These are phyloP conservation scores for Sphenopsis melanotis DNA, from an alignment of 2,797 vertebrate species.

Conservation along the genomic window DNA sequence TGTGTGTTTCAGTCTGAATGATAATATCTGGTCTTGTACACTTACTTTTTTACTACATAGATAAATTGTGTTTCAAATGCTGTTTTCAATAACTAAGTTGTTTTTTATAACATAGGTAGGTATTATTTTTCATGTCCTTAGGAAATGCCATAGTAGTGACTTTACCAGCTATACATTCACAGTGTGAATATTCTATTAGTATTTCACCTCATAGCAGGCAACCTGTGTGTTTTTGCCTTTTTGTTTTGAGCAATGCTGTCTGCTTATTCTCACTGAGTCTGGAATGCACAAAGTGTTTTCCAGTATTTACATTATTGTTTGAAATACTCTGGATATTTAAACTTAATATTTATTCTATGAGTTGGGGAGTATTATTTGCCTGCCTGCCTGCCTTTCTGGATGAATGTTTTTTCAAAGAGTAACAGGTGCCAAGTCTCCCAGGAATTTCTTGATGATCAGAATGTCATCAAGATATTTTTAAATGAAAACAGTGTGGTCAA, in stretches of 20 bases:
- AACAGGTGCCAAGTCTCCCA: constrained; percentile 35
- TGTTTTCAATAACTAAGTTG: background rate
- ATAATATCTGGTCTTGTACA: background rate
- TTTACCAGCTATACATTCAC: background rate
- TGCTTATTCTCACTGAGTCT: background rate
- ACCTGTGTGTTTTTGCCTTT: background rate
- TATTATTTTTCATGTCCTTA: background rate
- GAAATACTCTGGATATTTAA: background rate
- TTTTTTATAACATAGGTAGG: background rate
- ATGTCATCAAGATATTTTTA: constrained; percentile 40
- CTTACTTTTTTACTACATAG: background rate
- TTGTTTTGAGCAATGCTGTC: background rate
- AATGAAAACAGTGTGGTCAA: constrained; percentile 17
- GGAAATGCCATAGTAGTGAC: background rate
- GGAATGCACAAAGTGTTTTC: background rate
- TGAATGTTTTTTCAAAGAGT: background rate
- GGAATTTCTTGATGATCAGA: constrained; percentile 6
- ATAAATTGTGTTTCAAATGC: background rate
- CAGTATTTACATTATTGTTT: background rate
- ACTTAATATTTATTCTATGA: background rate
- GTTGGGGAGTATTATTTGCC: background rate
- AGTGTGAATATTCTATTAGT: background rate
- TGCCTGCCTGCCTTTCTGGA: background rate
- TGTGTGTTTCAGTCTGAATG: background rate
- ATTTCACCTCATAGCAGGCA: background rate